phyloP scores from a whole-genome alignment of 2,797 vertebrate genomes.

The Argya squamiceps region DNA sequence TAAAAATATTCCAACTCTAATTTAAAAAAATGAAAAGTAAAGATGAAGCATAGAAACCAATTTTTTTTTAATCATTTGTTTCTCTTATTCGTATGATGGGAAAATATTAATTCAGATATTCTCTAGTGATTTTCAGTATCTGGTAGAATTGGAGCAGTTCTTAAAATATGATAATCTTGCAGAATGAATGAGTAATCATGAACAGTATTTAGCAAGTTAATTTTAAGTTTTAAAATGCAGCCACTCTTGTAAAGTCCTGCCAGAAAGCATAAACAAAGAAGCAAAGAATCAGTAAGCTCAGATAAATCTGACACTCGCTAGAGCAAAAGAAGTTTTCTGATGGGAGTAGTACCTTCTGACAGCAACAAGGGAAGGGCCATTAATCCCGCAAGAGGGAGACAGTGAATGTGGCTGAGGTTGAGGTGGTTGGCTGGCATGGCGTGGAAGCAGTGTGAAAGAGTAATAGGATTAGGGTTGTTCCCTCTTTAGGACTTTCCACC shows the following conservation, averaged over 20 bases:
- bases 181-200: conserved; percentile 25
- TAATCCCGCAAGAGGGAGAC: neutral
- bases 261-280: neutral
- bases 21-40: neutral
- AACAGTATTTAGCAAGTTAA: neutral
- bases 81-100: neutral
- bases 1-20: neutral
- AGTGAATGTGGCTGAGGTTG: neutral
- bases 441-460: neutral
- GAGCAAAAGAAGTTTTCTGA: neutral
- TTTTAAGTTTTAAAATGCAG: conserved; percentile 6
- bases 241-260: neutral
- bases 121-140: conserved; percentile 36
- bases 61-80: neutral
- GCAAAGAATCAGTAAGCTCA: neutral
- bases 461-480: neutral
- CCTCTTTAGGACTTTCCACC: conserved; percentile 16
- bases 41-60: neutral
- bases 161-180: neutral
- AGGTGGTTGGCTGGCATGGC: neutral
- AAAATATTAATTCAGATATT: conserved; percentile 32
- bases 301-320: neutral
- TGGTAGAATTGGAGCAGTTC: conserved; percentile 18
- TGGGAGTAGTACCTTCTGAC: neutral
- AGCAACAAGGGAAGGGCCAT: neutral